phyloP scores from a whole-genome alignment of 2,888 invertebrate species.

The Labia minor region DNA sequence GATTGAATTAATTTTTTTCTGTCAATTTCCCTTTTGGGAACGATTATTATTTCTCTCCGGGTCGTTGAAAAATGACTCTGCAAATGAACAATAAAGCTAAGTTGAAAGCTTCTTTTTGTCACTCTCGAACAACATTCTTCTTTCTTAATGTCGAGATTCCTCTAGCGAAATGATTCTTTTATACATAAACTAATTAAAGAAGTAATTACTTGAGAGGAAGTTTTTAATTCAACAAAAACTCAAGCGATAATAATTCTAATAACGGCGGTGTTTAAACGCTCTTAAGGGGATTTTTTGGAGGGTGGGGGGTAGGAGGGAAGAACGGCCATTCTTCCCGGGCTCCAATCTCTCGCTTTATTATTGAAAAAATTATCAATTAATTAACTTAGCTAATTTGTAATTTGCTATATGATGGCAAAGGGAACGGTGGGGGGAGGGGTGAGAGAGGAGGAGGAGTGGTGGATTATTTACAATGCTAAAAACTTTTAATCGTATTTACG shows the following conservation, averaged over 20 bases:
- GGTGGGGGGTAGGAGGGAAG: too few species aligned
- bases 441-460: background rate
- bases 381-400: slow-evolving; percentile 4
- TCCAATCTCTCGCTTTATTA: slow-evolving; percentile 5
- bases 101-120: background rate
- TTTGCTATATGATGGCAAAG: slow-evolving; percentile 8
- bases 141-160: background rate
- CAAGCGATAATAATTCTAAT: background rate
- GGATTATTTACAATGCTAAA: slow-evolving; percentile 1
- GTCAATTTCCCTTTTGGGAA: slow-evolving; percentile 3
- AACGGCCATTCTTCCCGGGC: background rate
- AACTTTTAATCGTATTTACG: slow-evolving; percentile 13
- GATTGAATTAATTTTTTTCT: slow-evolving; percentile 4
- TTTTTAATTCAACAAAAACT: slow-evolving; percentile 9
- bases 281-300: background rate
- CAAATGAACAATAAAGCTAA: background rate
- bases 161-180: slow-evolving; percentile 42
- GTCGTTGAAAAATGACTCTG: background rate
- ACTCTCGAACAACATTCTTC: background rate
- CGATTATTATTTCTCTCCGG: background rate
- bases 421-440: background rate
- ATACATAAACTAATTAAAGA: slow-evolving; percentile 42
- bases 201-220: slow-evolving; percentile 38
- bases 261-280: background rate
- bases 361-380: slow-evolving; percentile 1